Base-by-base conservation (phyloP, 1,140 invertebrate species). In the Ooceraea biroi region DNA sequence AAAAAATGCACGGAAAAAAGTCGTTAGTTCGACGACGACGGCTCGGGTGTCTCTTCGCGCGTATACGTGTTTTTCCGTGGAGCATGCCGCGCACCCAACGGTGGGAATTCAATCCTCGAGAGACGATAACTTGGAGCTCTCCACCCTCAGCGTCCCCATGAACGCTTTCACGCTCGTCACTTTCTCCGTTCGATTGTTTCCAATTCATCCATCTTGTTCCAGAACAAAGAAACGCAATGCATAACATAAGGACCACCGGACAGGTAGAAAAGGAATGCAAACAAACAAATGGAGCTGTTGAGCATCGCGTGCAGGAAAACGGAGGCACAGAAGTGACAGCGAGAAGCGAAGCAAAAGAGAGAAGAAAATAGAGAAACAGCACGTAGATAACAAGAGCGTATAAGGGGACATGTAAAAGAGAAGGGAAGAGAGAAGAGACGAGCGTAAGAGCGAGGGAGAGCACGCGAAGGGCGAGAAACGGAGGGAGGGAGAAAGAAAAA, bases 281-380 rank as follows among this genome's bases (percentile, higher is more conserved):
- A 36, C 36, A 36, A 71, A 87, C 73, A 86, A 87, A 85, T n/a
- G n/a, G 89, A 86, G 86, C 80, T n/a, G n/a, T n/a, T n/a, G n/a
- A n/a, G n/a, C n/a, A n/a, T n/a, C n/a, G 57, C 66, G 84, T 12
- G 90, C 0, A 17, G n/a, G 22, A 22, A 2, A 58, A 73, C 88
- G 41, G 91, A 92, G 93, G 86, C 92, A 89, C 92, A 91, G 88
- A 90, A 92, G 93, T 89, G 78, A 88, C 7, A 83, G 85, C 89
- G 91, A 88, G 87, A 89, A 58, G 48, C 30, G 22, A 25, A 52
- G 68, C 46, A 25, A 48, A 44, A 25, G 44, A 41, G 76, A 63
- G 48, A 63, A 91, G 88, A 88, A 91, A 91, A 90, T 12, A 46
- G 19, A 41, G 48, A 90, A 90, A 65, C 90, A 11, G 89, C 36